These are phyloP conservation scores for Stenodera caucasica DNA, from an alignment of 2,888 invertebrate genomes.

Conservation along the genomic window DNA sequence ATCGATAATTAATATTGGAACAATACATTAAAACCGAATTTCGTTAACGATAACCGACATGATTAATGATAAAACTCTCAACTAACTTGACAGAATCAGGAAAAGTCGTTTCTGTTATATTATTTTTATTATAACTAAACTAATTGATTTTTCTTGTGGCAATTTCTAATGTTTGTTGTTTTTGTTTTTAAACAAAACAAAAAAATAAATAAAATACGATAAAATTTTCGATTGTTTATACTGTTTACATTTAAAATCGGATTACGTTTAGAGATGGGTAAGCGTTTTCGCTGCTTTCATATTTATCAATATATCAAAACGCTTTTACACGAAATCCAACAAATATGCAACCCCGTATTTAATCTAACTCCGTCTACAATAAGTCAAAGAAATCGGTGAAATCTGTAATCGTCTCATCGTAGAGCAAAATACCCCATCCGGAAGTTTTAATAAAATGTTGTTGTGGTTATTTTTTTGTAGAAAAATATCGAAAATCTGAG, in stretches of 20 bases:
- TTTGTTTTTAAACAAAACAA: too few species aligned
- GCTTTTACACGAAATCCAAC: neutral
- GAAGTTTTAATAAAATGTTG: neutral
- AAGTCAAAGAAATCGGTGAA: neutral
- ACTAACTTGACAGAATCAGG: neutral
- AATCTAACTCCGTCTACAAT: neutral
- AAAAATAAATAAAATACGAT: too few species aligned
- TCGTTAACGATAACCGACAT: neutral
- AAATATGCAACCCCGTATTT: neutral
- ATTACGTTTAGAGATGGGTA: neutral
- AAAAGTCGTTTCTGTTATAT: neutral
- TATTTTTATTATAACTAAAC: neutral
- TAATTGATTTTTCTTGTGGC: neutral
- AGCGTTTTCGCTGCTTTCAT: neutral
- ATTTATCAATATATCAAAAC: neutral
- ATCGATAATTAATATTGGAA: conserved; percentile 4
- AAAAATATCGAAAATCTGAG: too few species aligned
- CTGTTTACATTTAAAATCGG: neutral
- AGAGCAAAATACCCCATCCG: neutral
- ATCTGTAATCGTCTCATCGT: neutral
- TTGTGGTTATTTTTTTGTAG: too few species aligned
- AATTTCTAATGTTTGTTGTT: neutral
- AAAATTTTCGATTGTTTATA: neutral
- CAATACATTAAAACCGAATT: neutral
- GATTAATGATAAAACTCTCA: neutral